Base-by-base conservation (phyloP, 2,797 vertebrate species). In the Lates japonicus region DNA sequence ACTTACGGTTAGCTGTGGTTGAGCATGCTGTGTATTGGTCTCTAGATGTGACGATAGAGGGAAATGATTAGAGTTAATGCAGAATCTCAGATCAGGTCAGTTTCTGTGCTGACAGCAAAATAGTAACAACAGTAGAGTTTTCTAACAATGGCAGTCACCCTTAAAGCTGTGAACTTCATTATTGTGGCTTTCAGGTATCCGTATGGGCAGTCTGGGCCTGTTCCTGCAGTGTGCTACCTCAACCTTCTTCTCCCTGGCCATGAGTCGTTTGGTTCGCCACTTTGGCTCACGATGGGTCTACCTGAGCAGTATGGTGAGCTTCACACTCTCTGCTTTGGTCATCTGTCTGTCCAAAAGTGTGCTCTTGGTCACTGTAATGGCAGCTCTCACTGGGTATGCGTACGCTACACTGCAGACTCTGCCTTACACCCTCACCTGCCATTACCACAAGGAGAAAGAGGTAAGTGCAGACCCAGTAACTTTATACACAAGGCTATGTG, bases 151-250 rank as follows among this genome's bases (percentile, higher is more conserved):
- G 29, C 5, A 7, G 4, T 57, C 14, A 11, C 55, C 3, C 4
- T 54, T 51, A 60, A 4, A 37, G 57, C 64, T 69, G 7, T 33
- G 13, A 59, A 25, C 39, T 9, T 44, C 29, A 19, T 20, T 16
- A 2, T 8, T 19, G 51, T 1, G 0, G 1, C 46, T 87, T 77
- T 12, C 86, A 96, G 96, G 96, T n/a, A 95, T 96, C 76, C 96
- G 96, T 7, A 94, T 96, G 95, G 96, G 96, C 83, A 96, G 96
- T 37, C 89, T 96, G 77, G 96, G 96, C 20, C 91, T 96, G 33
- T 96, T 96, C 87, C 88, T 96, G 77, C 96, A 96, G 87, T 96
- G 95, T 75, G 94, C 95, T 90, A 96, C 95, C 93, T 96, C 96
- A 82, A 96, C 95, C 76, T 88, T 95, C 83, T 96, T 95, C 92